Evolutionary conservation across 2,888 invertebrate genomes (phyloP), one percentile per base, ranked within the genome.

Genomic region (Sussaba pulchella): DNA sequence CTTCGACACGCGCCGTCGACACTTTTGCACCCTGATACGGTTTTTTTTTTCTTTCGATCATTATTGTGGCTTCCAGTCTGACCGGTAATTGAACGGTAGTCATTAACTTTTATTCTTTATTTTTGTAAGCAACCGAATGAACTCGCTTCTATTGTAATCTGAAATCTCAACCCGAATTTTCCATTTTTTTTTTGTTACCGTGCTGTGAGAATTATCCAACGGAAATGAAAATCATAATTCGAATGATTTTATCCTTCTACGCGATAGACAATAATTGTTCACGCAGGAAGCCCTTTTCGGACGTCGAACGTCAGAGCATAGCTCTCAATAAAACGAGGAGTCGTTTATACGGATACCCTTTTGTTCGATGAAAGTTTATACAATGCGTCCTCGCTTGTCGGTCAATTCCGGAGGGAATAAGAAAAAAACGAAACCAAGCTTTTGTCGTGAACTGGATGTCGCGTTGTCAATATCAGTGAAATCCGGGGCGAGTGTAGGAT

Each of bases 61-160:
- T 31, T 31, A 6, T 31, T 31, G 31, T 31, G 6, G 6, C 6
- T 31, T 31, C 2, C 6, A 31, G 6, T 31, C 4, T 6, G 31
- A 31, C 6, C 2, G 4, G 31, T 31, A 31, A 31, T 31, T 31
- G 6, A 47, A 17, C 47, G 14, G 45, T 6, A 17, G n/a, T n/a
- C n/a, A n/a, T n/a, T n/a, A n/a, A n/a, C n/a, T n/a, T n/a, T n/a
- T n/a, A n/a, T n/a, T n/a, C n/a, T n/a, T n/a, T n/a, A n/a, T n/a
- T 19, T 47, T 47, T 47, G 4, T 19, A 43, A 14, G 26, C 45
- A 26, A n/a, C 3, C 14, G 4, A 2, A 64, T 9, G 4, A 64
- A 17, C 26, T 64, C 45, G 63, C 45, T 64, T 24, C 45, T 26
- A 64, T 63, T 45, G 10, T 43, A 17, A 43, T 45, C 24, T 21